Base-by-base conservation (phyloP, 1,140 invertebrate genomes). In the Drosophila dunni region DNA sequence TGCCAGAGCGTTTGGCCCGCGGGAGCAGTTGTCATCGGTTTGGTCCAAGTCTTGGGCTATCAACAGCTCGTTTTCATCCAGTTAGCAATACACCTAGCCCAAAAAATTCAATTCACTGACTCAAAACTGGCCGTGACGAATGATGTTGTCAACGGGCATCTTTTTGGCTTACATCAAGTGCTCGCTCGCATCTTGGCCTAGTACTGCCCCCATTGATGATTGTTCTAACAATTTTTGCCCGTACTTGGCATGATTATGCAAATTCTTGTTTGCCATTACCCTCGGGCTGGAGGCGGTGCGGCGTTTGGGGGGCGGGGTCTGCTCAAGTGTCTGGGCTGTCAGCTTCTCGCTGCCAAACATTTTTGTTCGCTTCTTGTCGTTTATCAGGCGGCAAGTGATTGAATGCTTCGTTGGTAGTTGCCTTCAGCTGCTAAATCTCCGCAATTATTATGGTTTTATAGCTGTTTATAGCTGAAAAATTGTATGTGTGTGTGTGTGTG, bases 181-280 rank as follows among this genome's bases (percentile, higher is more conserved):
- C 83, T 89, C 84, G 77, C 83, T 89, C 84, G 84, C 80, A 83
- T 78, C 77, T 78, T 74, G 83, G 65, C 84, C 83, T 63, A 83
- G 78, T 69, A 89, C 62, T 84, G 80, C 24, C 72, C 77, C 81
- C 72, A 66, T 58, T 81, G 67, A 70, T 81, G 67, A 70, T 75
- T 69, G 63, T 44, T 78, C 44, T 38, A 56, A 58, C 79, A 62
- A 78, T 73, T 48, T 58, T 29, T 29, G 24, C 53, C 57, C 64
- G 75, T 61, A 61, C 68, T 75, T 65, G 58, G 61, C 48, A 66
- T 85, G 81, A 85, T 78, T 85, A 78, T 81, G 82, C 81, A 85
- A 81, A 85, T 85, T 85, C 60, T 48, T 38, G 44, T 34, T 34
- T 29, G 24, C 24, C 3, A 29, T 29, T 4, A 29, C 24, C 24